Percentiles rank a stretch among this genome's conserved stretches.
These are phyloP conservation scores for Tachina grossa DNA, from an alignment of 2,888 invertebrate genomes.

Conservation along the genomic window DNA sequence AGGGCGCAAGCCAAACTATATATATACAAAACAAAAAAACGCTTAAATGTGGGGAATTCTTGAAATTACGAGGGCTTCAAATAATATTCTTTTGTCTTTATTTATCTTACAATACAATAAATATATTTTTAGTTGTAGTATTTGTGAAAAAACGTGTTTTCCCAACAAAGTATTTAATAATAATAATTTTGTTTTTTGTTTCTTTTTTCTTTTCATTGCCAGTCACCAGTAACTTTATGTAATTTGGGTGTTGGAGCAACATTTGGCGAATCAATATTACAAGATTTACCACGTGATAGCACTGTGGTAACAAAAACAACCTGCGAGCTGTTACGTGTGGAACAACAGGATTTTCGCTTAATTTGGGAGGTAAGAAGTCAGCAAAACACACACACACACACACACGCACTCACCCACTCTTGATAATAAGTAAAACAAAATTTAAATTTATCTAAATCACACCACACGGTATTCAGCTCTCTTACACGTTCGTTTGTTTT, in stretches of 20 bases:
- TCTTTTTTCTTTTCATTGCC: conserved; percentile 78
- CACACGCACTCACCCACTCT: neutral
- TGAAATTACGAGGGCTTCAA: neutral
- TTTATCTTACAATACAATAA: neutral
- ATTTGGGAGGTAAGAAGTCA: conserved; percentile 88
- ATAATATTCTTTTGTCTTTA: neutral
- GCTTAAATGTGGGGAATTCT: neutral
- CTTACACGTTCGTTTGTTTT: neutral
- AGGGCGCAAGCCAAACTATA: neutral
- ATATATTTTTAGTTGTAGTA: neutral
- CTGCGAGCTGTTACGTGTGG: conserved; percentile 89
- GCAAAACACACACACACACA: neutral
- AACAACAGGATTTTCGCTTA: conserved; percentile 89
- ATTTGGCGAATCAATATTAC: conserved; percentile 90
- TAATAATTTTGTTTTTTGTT: conserved; percentile 18
- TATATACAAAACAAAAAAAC: neutral
- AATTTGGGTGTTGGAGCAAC: conserved; percentile 89
- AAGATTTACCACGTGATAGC: conserved; percentile 88
- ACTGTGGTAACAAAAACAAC: conserved; percentile 89
- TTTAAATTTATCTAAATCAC: neutral
- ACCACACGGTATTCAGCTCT: neutral
- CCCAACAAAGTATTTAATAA: conserved; percentile 10
- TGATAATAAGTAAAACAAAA: neutral
- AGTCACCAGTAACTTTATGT: conserved; percentile 87
- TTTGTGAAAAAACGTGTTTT: conserved; percentile 2